Evolutionary conservation across 2,797 vertebrate genomes (phyloP).

Genomic region (Pipistrellus pipistrellus): DNA sequence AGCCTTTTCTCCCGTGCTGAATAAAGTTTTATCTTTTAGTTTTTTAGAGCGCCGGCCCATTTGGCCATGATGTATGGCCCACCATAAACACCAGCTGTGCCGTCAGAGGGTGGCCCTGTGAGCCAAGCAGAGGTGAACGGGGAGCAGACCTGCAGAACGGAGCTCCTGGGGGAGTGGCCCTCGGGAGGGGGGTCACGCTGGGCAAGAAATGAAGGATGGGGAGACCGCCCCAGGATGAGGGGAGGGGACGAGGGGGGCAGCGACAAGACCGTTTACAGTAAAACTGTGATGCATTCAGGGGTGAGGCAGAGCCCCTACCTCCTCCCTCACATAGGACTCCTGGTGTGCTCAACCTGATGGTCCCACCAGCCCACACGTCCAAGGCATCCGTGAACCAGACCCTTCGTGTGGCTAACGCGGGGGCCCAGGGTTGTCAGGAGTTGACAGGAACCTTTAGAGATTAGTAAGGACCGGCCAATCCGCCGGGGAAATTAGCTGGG

Average conservation of each 20-base stretch:
- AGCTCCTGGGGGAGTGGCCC: background rate
- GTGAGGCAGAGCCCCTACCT: background rate
- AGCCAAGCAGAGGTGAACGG: background rate
- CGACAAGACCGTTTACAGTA: background rate
- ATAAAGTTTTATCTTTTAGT: background rate
- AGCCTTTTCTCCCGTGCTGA: background rate
- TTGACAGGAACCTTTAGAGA: background rate
- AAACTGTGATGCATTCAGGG: background rate
- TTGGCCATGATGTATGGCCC: conserved; percentile 40
- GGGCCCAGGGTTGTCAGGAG: background rate
- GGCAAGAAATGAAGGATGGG: background rate
- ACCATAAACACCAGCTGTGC: conserved; percentile 61
- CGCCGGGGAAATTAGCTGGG: background rate
- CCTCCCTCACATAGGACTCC: background rate
- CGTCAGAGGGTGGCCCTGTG: background rate
- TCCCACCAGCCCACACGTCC: too few relatives aligned
- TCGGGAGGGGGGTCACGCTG: too few relatives aligned
- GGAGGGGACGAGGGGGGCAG: background rate
- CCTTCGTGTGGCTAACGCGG: background rate
- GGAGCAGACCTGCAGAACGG: background rate
- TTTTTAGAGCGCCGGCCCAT: conserved; percentile 44
- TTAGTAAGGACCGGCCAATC: background rate
- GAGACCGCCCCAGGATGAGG: background rate
- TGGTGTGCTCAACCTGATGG: background rate
- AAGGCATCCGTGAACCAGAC: background rate